Conservation (phyloP, 2,888 invertebrate species). For the Ormyrus pomaceus region DNA sequence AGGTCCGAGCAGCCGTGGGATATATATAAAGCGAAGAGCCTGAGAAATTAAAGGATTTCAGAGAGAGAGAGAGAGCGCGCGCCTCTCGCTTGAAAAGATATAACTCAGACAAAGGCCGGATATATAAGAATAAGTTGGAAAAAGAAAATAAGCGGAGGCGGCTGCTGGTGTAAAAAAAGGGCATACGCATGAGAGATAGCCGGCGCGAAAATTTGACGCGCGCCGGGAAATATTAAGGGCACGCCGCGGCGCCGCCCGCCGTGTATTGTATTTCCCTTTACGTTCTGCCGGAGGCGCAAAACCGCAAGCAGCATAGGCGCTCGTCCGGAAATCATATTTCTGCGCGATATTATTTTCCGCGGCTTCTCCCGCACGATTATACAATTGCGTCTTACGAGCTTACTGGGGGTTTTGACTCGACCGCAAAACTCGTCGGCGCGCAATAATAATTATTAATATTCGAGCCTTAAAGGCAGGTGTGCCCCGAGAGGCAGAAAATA, state of each 20-base stretch:
- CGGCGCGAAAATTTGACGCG: not conserved
- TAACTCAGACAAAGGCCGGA: not conserved
- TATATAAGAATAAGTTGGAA: conserved; percentile 12
- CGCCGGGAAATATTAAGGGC: too few relatives aligned
- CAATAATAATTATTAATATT: not conserved
- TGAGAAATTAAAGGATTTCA: conserved; percentile 40
- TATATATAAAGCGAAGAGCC: not conserved
- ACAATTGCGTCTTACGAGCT: too few relatives aligned
- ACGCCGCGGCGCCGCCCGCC: too few relatives aligned
- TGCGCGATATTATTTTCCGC: conserved; percentile 18
- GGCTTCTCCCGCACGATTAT: not conserved
- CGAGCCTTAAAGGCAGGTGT: not conserved
- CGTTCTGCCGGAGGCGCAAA: too few relatives aligned
- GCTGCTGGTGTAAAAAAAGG: not conserved
- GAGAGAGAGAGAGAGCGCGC: not conserved
- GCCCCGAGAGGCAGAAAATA: conserved; percentile 15
- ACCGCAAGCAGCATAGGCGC: not conserved
- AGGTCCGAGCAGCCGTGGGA: not conserved
- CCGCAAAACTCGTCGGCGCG: not conserved
- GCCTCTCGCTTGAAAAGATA: too few relatives aligned
- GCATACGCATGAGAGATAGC: too few relatives aligned
- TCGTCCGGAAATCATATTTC: conserved; percentile 4
- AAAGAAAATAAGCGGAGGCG: conserved; percentile 19
- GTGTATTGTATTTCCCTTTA: too few relatives aligned
- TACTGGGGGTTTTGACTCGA: not conserved